Evolutionary conservation across 2,888 invertebrate species (phyloP).

Genomic region (Anoplius nigerrimus): DNA sequence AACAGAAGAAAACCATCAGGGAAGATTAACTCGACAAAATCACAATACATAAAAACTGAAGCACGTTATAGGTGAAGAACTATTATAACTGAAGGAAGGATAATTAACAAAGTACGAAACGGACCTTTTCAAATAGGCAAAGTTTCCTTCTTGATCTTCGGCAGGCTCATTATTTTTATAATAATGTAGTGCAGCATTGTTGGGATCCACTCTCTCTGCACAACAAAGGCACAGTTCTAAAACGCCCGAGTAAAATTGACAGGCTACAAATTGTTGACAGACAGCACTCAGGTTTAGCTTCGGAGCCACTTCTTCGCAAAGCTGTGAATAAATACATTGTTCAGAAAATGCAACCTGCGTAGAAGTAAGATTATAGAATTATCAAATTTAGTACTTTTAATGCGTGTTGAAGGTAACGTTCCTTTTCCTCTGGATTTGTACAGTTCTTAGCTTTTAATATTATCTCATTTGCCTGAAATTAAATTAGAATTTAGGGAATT

Average conservation of each 20-base stretch:
- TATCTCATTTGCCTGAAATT: slow-evolving; percentile 88
- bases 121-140: slow-evolving; percentile 82
- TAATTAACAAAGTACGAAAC: slow-evolving; percentile 12
- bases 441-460: slow-evolving; percentile 87
- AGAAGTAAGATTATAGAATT: background rate
- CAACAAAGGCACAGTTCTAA: slow-evolving; percentile 91
- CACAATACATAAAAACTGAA: background rate
- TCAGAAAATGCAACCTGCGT: background rate
- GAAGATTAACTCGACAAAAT: background rate
- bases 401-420: slow-evolving; percentile 86
- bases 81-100: no score
- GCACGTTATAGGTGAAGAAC: background rate
- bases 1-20: background rate
- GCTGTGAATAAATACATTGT: slow-evolving; percentile 71
- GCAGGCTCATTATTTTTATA: slow-evolving; percentile 89
- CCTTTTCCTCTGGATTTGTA: slow-evolving; percentile 84
- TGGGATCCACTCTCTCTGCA: slow-evolving; percentile 91
- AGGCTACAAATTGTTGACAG: slow-evolving; percentile 88
- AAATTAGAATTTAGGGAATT: background rate
- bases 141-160: slow-evolving; percentile 89
- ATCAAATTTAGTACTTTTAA: slow-evolving; percentile 75
- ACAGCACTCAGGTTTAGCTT: slow-evolving; percentile 90
- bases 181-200: slow-evolving; percentile 90
- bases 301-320: slow-evolving; percentile 93
- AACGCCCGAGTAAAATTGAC: slow-evolving; percentile 91